phyloP scores from a whole-genome alignment of 2,113 vertebrate genomes.

The Eira barbara region DNA sequence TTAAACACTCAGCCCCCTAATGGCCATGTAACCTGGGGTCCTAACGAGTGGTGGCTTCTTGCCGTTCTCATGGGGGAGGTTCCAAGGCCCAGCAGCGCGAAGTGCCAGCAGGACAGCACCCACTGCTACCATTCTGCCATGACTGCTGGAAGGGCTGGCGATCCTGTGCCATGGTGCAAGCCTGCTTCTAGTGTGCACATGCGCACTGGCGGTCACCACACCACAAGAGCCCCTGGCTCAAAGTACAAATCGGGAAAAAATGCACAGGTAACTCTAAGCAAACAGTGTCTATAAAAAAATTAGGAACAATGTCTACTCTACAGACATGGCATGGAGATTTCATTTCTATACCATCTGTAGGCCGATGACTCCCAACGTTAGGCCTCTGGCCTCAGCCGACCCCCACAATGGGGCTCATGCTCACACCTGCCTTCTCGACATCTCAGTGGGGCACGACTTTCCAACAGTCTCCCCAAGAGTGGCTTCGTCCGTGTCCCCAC shows the following conservation, averaged over 20 bases:
- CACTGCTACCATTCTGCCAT: accelerated
- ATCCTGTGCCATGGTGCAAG: accelerated
- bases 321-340: accelerated
- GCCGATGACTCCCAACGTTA: accelerated
- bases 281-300: not conserved
- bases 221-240: accelerated
- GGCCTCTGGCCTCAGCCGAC: not conserved
- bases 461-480: no score
- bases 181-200: accelerated
- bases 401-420: not conserved
- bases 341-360: accelerated
- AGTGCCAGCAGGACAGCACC: accelerated
- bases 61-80: not conserved
- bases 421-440: no score
- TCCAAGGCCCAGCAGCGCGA: accelerated
- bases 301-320: accelerated
- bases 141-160: accelerated
- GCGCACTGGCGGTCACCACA: accelerated
- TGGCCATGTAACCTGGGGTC: accelerated
- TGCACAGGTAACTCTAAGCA: not conserved
- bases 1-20: not conserved
- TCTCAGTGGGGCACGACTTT: accelerated
- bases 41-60: not conserved
- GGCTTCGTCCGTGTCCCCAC: no score
- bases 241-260: accelerated